These are phyloP conservation scores for Xiphophorus maculatus DNA, from an alignment of 2,113 vertebrate species.

Conservation along the genomic window DNA sequence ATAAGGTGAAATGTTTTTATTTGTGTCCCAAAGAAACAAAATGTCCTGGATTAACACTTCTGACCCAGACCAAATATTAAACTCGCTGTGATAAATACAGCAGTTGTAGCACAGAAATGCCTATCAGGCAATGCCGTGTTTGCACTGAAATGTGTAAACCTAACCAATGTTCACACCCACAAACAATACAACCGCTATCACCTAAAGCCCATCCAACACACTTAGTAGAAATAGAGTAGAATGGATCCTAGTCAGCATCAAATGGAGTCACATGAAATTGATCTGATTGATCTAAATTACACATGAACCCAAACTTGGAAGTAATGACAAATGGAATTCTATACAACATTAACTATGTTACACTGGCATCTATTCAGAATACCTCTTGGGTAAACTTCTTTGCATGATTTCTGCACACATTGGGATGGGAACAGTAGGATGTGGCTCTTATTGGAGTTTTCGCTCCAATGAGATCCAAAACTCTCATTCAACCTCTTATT, in stretches of 20 bases:
- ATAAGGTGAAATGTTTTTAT: no score
- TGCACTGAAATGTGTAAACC: not conserved
- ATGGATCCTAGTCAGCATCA: no score
- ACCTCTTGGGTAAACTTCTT: not conserved
- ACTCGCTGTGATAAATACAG: no score
- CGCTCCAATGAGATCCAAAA: no score
- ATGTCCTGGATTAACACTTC: not conserved
- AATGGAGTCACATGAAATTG: no score
- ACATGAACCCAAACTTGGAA: no score
- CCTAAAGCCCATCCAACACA: not conserved
- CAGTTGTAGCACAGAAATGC: not conserved
- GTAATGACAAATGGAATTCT: no score
- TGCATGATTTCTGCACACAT: not conserved
- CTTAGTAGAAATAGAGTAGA: not conserved
- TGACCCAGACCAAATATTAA: not conserved
- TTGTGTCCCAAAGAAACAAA: not conserved
- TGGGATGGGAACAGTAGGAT: not conserved
- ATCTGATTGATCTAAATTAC: no score
- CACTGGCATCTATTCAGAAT: no score
- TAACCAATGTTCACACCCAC: not conserved
- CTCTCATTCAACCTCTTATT: no score
- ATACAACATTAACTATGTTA: no score
- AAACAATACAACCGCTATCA: not conserved
- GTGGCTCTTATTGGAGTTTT: no score
- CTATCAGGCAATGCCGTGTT: not conserved